Conservation (phyloP, 2,797 vertebrate species). For the Somateria mollissima region DNA sequence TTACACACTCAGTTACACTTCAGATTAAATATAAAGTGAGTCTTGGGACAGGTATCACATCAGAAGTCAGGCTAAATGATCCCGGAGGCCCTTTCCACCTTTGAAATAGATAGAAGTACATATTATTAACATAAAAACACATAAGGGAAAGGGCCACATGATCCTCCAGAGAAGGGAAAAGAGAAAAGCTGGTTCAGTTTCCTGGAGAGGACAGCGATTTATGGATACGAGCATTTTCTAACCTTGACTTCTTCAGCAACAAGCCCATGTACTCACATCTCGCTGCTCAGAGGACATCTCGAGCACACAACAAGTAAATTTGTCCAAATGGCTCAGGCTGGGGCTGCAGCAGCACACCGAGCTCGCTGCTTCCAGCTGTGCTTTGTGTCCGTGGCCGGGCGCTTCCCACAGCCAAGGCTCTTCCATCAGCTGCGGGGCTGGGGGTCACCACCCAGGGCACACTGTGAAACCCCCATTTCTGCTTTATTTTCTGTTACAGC, state of each 20-base stretch:
- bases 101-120: not conserved
- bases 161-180: not conserved
- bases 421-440: slow-evolving; percentile 41
- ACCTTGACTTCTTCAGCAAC: not conserved
- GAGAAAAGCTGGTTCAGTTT: not conserved
- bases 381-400: not conserved
- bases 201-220: not conserved
- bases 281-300: slow-evolving; percentile 45
- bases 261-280: not conserved
- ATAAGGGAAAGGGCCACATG: not conserved
- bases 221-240: not conserved
- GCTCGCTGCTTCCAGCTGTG: slow-evolving; percentile 63
- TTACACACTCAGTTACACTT: not conserved
- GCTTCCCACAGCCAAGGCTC: slow-evolving; percentile 36
- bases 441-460: not conserved
- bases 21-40: not conserved
- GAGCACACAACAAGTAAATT: slow-evolving; percentile 10
- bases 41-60: not conserved
- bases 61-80: not conserved
- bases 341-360: accelerated
- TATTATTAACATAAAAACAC: not conserved
- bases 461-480: not conserved
- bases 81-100: not conserved
- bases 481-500: not conserved
- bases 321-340: slow-evolving; percentile 19